Evolutionary conservation across 2,888 invertebrate genomes (phyloP).

Genomic region (Eustalomyia histrio): DNA sequence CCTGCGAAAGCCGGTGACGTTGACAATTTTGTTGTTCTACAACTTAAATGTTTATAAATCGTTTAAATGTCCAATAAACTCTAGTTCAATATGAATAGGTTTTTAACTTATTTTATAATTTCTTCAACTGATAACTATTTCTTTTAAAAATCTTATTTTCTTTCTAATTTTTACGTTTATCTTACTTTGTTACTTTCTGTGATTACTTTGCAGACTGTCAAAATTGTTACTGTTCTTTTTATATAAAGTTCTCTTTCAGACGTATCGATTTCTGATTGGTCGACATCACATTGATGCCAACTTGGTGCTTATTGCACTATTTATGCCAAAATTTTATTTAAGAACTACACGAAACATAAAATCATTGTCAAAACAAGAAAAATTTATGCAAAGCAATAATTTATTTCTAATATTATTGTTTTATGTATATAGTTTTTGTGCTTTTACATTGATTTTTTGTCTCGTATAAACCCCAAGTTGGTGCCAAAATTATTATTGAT

Average conservation of each 20-base stretch:
- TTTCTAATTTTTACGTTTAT: constrained; percentile 45
- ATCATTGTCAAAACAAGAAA: too few species aligned
- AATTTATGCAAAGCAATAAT: too few species aligned
- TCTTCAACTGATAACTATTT: background rate
- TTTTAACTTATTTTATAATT: background rate
- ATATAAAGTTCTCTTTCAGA: constrained; percentile 50
- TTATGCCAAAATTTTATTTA: too few species aligned
- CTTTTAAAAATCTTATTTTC: constrained; percentile 21
- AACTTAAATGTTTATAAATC: background rate
- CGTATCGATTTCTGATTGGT: constrained; percentile 63
- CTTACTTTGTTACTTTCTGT: constrained; percentile 48
- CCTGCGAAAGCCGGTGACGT: constrained; percentile 58
- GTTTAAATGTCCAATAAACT: background rate
- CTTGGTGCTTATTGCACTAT: too few species aligned
- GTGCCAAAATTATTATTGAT: too few species aligned
- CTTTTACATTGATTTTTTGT: too few species aligned
- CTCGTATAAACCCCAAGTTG: too few species aligned
- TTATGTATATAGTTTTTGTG: too few species aligned
- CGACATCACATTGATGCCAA: constrained; percentile 11
- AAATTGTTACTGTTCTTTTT: constrained; percentile 32
- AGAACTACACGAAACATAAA: too few species aligned
- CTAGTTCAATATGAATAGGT: background rate
- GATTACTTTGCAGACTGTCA: constrained; percentile 51
- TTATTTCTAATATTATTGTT: too few species aligned
- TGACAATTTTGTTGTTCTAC: constrained; percentile 28